A percentile compares a stretch with the other conserved stretches of the same genome.
phyloP scores from a whole-genome alignment of 2,113 vertebrate species.

The Colius striatus region DNA sequence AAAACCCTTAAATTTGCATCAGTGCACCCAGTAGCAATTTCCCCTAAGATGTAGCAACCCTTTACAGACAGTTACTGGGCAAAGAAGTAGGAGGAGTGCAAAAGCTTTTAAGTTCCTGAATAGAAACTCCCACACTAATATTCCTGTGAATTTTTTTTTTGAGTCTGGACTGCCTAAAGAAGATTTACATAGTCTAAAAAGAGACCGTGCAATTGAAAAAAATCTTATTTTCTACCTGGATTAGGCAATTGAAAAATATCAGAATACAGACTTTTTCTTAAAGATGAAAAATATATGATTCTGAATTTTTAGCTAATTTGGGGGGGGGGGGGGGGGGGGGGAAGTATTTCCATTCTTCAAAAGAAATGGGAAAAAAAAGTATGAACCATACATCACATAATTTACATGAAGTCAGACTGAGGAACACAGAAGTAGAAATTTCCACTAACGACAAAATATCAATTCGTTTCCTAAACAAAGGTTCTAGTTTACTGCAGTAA shows the following conservation, averaged over 20 bases:
- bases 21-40: background rate
- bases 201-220: background rate
- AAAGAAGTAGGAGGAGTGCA: background rate
- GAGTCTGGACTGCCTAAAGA: background rate
- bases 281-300: background rate
- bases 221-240: background rate
- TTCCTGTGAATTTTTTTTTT: background rate
- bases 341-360: background rate
- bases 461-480: background rate
- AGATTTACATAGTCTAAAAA: background rate
- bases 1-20: background rate
- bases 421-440: background rate
- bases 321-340: background rate
- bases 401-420: background rate
- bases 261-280: background rate
- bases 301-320: background rate
- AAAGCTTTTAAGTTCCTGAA: background rate
- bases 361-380: background rate
- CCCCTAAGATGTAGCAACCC: background rate
- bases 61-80: background rate
- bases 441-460: background rate
- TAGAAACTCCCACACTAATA: background rate
- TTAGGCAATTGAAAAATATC: background rate
- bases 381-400: background rate
- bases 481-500: background rate